These are phyloP conservation scores for Drosophila triauraria DNA, from an alignment of 1,140 invertebrate species.

Conservation along the genomic window DNA sequence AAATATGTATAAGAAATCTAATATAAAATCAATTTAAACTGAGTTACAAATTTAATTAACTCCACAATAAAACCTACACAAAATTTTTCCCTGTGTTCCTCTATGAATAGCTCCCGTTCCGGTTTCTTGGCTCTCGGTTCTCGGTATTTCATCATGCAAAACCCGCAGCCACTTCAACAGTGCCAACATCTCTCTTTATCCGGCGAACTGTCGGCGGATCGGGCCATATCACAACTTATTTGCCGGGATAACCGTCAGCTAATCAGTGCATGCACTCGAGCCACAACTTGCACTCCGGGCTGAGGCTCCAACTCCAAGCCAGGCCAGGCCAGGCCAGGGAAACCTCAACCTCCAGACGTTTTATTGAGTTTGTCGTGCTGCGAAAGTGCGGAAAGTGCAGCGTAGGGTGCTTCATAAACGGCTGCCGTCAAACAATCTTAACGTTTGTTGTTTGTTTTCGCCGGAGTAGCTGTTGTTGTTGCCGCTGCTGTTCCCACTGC, in stretches of 20 bases:
- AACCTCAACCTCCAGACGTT: constrained; percentile 32
- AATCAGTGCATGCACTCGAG: constrained; percentile 42
- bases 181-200: constrained; percentile 10
- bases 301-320: background rate
- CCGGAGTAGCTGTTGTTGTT: constrained; percentile 7
- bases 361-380: constrained; percentile 47
- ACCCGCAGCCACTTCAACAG: constrained; percentile 30
- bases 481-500: constrained; percentile 3
- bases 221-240: constrained; percentile 33
- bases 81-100: background rate
- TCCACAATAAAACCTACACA: no score
- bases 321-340: background rate
- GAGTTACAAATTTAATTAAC: background rate
- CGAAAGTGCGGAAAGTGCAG: constrained; percentile 32
- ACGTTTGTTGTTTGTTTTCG: constrained; percentile 61
- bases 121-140: background rate
- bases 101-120: constrained; percentile 1
- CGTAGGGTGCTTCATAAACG: constrained; percentile 60
- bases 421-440: constrained; percentile 61
- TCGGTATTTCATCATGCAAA: constrained; percentile 20
- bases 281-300: constrained; percentile 21
- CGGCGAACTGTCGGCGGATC: constrained; percentile 6
- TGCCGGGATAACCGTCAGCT: constrained; percentile 38
- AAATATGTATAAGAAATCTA: no score
- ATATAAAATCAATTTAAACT: no score